Percentiles rank a stretch among this genome's conserved stretches.
These are phyloP conservation scores for Helicoverpa zea DNA, from an alignment of 1,140 invertebrate genomes.

Conservation along the genomic window DNA sequence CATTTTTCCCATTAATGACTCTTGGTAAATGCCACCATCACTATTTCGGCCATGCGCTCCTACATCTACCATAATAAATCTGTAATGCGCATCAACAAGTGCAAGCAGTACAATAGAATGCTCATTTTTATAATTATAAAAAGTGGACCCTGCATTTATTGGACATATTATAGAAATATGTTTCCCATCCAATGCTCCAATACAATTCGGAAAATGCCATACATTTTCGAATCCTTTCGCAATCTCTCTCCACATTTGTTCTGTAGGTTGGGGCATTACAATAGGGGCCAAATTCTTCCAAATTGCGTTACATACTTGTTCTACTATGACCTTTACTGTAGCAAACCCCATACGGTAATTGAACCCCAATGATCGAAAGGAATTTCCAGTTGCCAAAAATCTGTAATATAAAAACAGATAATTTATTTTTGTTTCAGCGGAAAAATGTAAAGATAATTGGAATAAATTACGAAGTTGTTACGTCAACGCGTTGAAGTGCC, in stretches of 20 bases:
- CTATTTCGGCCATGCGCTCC: constrained; percentile 76
- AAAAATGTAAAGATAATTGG: constrained; percentile 53
- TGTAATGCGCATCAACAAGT: constrained; percentile 81
- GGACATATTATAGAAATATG: constrained; percentile 64
- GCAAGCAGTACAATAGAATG: constrained; percentile 83
- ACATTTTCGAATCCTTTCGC: constrained; percentile 33
- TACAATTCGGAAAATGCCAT: constrained; percentile 51
- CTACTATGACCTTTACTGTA: constrained; percentile 54
- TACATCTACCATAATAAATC: constrained; percentile 72
- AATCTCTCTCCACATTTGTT: constrained; percentile 45
- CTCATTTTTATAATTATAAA: constrained; percentile 82
- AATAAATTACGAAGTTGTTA: constrained; percentile 51
- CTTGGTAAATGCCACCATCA: constrained; percentile 80
- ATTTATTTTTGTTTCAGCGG: constrained; percentile 51
- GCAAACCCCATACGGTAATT: constrained; percentile 56
- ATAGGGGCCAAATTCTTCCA: constrained; percentile 44
- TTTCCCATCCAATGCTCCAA: constrained; percentile 69
- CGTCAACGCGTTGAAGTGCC: constrained; percentile 46
- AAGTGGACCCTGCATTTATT: constrained; percentile 68
- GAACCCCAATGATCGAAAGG: constrained; percentile 55
- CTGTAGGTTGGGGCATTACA: constrained; percentile 47
- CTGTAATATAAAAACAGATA: constrained; percentile 36
- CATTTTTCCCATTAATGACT: constrained; percentile 1
- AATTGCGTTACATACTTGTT: constrained; percentile 55
- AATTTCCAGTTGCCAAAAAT: constrained; percentile 50